Base-by-base conservation (phyloP, 2,888 invertebrate genomes). In the Sycophila texana region DNA sequence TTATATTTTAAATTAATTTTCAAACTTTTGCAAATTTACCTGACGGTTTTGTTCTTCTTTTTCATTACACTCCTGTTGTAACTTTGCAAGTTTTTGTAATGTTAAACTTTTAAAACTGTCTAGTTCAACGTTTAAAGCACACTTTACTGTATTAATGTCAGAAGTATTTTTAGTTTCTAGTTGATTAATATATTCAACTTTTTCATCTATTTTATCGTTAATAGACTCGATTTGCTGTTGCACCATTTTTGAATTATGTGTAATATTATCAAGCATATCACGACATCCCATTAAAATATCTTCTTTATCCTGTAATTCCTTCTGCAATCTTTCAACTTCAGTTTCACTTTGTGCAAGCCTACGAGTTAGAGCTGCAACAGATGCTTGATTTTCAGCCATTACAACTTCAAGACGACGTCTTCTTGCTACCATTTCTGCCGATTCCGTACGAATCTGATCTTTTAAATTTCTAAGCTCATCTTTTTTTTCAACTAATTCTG, bases 381-480 rank as follows among this genome's bases (percentile, higher is more conserved):
- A 86, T 30, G 89, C 87, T 79, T 89, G 89, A 83, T 89, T 89
- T 78, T 89, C 89, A 0, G 87, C 85, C 87, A 89, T 89, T 13
- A 89, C 85, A 4, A 90, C 85, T 63, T 89, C 89, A 68, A 89
- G 87, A 61, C 87, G 84, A 77, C 86, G 85, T 77, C 86, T 86
- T 58, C 88, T 84, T 12, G 86, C 82, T 2, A 89, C 89, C 89
- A 89, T 88, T 81, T 89, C 89, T 1, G 89, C 89, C 10, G 89
- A 87, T 80, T 89, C 89, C 0, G 85, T 81, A 2, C 89, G 88
- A 66, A 90, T 87, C 65, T 89, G 87, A 82, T 89, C 88, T 70
- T 90, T 90, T 30, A 90, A 79, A 49, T 85, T 84, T 76, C 86
- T 83, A 13, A 90, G 71, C 77, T 90, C 89, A 70, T 86, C 86